A percentile compares a stretch with the other conserved stretches of the same genome.
Evolutionary conservation across 2,113 vertebrate genomes (phyloP).

Genomic region (Balaeniceps rex): DNA sequence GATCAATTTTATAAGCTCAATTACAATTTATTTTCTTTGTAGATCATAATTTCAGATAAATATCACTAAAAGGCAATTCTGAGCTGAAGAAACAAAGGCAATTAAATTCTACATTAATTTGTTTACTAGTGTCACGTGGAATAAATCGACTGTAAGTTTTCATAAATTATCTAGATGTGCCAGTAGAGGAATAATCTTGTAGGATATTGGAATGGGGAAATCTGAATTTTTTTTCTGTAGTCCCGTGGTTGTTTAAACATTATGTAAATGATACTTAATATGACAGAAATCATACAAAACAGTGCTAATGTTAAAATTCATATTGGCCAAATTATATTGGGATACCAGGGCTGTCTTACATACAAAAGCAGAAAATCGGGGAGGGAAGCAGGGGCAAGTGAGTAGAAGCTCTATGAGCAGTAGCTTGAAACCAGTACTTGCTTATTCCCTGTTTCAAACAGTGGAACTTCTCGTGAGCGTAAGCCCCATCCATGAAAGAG

Average conservation of each 20-base stretch:
- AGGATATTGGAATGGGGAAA: neutral
- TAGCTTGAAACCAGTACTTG: neutral
- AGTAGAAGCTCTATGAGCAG: neutral
- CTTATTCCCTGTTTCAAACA: neutral
- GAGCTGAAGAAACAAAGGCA: conserved; percentile 30
- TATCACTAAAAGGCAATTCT: neutral
- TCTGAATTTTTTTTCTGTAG: neutral
- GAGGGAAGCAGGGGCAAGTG: neutral
- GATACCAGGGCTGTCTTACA: neutral
- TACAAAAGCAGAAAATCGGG: neutral
- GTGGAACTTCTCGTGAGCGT: neutral
- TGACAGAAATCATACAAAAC: neutral
- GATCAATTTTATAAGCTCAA: neutral
- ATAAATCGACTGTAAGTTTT: neutral
- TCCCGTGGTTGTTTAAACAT: neutral
- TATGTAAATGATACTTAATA: neutral
- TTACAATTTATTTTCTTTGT: conserved; percentile 14
- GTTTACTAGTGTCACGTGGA: conserved; percentile 18
- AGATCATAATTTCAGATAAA: conserved; percentile 38
- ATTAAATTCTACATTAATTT: conserved; percentile 43
- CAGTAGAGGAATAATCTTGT: neutral
- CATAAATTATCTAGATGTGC: neutral
- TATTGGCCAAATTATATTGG: neutral
- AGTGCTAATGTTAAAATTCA: neutral
- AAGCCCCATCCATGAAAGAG: neutral